Percentiles rank a stretch among this genome's conserved stretches.
Evolutionary conservation across 1,140 invertebrate species (phyloP).

Genomic region (Drosophila erecta): DNA sequence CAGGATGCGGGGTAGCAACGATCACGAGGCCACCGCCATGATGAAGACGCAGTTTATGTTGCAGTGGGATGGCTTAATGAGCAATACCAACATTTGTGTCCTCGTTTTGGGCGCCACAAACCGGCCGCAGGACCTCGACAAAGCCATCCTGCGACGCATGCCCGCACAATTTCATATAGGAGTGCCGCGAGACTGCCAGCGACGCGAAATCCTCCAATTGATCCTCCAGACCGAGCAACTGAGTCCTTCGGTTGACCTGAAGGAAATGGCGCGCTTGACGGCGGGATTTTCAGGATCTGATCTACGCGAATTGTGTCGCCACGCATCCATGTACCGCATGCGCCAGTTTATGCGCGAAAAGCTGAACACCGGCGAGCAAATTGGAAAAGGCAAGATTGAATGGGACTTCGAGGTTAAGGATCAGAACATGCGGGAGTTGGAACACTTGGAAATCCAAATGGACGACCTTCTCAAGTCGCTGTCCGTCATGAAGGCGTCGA

Average conservation of each 20-base stretch:
- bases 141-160: slow-evolving; percentile 97
- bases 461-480: slow-evolving; percentile 88
- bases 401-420: neutral
- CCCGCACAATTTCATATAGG: slow-evolving; percentile 96
- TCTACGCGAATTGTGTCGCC: slow-evolving; percentile 94
- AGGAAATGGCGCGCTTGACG: slow-evolving; percentile 89
- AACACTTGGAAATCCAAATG: slow-evolving; percentile 84
- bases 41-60: slow-evolving; percentile 98
- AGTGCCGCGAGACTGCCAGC: slow-evolving; percentile 90
- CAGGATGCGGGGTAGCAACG: slow-evolving; percentile 91
- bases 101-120: slow-evolving; percentile 91
- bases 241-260: slow-evolving; percentile 89
- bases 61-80: slow-evolving; percentile 93
- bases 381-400: neutral
- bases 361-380: neutral
- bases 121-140: slow-evolving; percentile 96
- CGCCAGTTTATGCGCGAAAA: slow-evolving; percentile 86
- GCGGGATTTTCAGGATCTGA: slow-evolving; percentile 96
- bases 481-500: slow-evolving; percentile 89
- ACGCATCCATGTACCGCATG: slow-evolving; percentile 94
- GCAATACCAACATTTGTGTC: slow-evolving; percentile 89
- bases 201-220: slow-evolving; percentile 91
- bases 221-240: slow-evolving; percentile 92
- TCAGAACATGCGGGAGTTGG: slow-evolving; percentile 84
- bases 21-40: slow-evolving; percentile 99